Conservation (phyloP, 2,797 vertebrate species). For the Notolabrus celidotus region DNA sequence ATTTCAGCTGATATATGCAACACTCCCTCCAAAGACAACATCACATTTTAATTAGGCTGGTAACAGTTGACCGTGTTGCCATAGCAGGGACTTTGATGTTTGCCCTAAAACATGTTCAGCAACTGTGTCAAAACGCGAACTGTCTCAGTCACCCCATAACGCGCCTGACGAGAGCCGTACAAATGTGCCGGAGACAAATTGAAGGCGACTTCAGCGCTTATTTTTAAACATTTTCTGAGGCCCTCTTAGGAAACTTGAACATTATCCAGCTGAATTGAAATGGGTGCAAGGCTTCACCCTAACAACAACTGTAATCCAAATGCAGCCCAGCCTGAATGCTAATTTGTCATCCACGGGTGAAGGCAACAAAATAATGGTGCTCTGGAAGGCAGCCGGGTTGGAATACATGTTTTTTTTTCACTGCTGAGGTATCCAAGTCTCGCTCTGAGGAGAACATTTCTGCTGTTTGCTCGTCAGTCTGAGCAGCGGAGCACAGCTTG, state of each 20-base stretch:
- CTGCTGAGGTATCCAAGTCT: constrained; percentile 33
- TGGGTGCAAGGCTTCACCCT: constrained; percentile 19
- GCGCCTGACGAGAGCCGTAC: constrained; percentile 32
- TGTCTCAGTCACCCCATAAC: constrained; percentile 52
- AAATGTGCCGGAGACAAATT: constrained; percentile 36
- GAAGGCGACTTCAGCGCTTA: constrained; percentile 45
- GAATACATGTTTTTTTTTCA: constrained; percentile 33
- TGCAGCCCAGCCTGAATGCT: constrained; percentile 47
- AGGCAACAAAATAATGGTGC: constrained; percentile 53
- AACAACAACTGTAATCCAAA: constrained; percentile 50
- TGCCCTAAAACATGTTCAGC: constrained; percentile 54
- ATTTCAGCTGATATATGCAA: constrained; percentile 62
- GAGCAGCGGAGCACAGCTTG: constrained; percentile 27
- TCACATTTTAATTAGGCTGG: constrained; percentile 65
- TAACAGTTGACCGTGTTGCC: constrained; percentile 66
- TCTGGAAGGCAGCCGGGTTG: constrained; percentile 31
- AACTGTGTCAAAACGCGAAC: constrained; percentile 60
- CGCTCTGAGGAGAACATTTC: constrained; percentile 44
- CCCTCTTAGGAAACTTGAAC: constrained; percentile 57
- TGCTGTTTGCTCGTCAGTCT: constrained; percentile 34
- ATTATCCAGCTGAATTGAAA: constrained; percentile 57
- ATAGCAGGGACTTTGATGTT: constrained; percentile 66
- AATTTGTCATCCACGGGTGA: constrained; percentile 54
- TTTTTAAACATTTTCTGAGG: constrained; percentile 24
- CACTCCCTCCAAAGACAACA: constrained; percentile 71